phyloP scores from a whole-genome alignment of 1,140 invertebrate genomes.

The Drosophila pseudoananassae region DNA sequence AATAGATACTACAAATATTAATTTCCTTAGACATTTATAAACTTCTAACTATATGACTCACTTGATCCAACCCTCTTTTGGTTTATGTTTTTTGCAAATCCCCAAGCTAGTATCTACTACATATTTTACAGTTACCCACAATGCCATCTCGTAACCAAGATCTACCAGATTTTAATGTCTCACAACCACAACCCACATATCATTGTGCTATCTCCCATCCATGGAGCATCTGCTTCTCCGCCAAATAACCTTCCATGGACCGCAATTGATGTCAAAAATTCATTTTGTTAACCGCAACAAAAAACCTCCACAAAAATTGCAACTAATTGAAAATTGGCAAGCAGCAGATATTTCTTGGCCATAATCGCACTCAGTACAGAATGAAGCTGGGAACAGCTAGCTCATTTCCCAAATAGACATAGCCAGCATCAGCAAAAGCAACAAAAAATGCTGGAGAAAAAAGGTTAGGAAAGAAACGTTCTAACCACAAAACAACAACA shows the following conservation, averaged over 20 bases:
- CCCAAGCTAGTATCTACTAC: neutral
- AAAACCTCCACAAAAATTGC: constrained; percentile 31
- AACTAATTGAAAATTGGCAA: constrained; percentile 51
- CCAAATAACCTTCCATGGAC: constrained; percentile 24
- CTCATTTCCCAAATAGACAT: constrained; percentile 42
- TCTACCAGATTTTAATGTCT: constrained; percentile 4
- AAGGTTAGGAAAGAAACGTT: constrained; percentile 58
- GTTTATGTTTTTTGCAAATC: neutral
- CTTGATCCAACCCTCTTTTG: neutral
- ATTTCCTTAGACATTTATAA: neutral
- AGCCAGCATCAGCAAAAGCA: constrained; percentile 31
- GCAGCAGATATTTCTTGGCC: constrained; percentile 44
- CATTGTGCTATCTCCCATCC: constrained; percentile 16
- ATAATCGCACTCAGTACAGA: constrained; percentile 46
- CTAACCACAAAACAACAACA: constrained; percentile 48
- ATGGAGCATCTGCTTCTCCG: constrained; percentile 33
- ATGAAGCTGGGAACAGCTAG: constrained; percentile 39
- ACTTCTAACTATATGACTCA: neutral
- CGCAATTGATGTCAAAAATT: constrained; percentile 49
- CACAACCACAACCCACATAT: constrained; percentile 44
- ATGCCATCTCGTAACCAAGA: neutral
- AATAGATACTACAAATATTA: too few species aligned
- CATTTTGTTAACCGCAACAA: constrained; percentile 46
- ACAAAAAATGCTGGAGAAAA: constrained; percentile 18
- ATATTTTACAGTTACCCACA: neutral